phyloP scores from a whole-genome alignment of 2,113 vertebrate genomes.

The Motacilla tschutschensis region DNA sequence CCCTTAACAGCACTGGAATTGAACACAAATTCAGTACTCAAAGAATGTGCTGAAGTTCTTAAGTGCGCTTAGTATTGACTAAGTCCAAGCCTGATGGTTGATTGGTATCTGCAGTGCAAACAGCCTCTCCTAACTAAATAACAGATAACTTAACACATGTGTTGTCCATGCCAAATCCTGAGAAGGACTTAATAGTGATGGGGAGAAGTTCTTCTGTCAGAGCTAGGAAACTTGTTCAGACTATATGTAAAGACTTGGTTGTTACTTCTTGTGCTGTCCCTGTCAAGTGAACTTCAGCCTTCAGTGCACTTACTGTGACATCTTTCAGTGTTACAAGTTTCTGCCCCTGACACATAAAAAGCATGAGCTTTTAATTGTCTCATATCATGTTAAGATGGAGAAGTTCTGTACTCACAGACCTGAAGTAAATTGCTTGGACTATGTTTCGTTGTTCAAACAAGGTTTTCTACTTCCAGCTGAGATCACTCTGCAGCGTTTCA shows the following conservation, averaged over 20 bases:
- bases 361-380: not conserved
- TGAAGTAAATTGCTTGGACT: constrained; percentile 8
- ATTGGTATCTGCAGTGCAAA: not conserved
- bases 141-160: not conserved
- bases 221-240: not conserved
- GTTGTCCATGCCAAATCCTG: not conserved
- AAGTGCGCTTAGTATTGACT: not conserved
- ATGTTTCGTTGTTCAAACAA: not conserved
- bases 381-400: not conserved
- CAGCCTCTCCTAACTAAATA: not conserved
- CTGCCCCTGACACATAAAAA: not conserved
- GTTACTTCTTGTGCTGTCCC: not conserved
- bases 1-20: not conserved
- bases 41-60: not conserved
- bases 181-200: not conserved
- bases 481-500: not conserved
- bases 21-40: not conserved
- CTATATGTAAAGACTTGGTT: not conserved
- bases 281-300: not conserved
- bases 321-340: not conserved
- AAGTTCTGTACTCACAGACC: not conserved
- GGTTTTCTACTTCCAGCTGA: constrained; percentile 7
- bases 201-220: not conserved
- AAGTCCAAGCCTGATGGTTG: not conserved
- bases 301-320: not conserved